Conservation (phyloP, 2,888 invertebrate species). For the Dynastes tityus region DNA sequence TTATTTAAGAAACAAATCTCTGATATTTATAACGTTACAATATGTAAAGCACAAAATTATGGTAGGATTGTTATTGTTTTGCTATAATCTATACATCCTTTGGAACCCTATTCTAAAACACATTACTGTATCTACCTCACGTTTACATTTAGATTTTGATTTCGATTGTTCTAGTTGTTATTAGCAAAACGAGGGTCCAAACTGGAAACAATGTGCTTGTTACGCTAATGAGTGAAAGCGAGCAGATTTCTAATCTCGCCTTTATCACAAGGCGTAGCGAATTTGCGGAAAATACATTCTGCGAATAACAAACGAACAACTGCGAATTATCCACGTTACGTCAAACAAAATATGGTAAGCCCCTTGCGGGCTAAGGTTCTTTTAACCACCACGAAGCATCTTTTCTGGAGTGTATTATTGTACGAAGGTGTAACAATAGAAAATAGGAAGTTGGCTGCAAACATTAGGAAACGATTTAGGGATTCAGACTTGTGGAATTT, state of each 20-base stretch:
- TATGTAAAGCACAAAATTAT: no score
- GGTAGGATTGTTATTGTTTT: no score
- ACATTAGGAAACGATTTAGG: not conserved
- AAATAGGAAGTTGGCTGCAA: not conserved
- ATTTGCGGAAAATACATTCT: conserved; percentile 6
- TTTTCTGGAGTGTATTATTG: not conserved
- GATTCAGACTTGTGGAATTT: not conserved
- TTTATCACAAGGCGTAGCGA: not conserved
- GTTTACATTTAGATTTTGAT: conserved; percentile 9
- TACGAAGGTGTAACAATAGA: not conserved
- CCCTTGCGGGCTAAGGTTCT: not conserved
- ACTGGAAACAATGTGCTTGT: conserved; percentile 31
- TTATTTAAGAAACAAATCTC: no score
- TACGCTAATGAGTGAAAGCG: conserved; percentile 20
- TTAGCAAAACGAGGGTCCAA: conserved; percentile 14
- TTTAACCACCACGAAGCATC: not conserved
- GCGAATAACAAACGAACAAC: conserved; percentile 16
- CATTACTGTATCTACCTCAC: not conserved
- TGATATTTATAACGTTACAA: no score
- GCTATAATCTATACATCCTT: no score
- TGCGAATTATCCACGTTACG: not conserved
- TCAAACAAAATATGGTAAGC: conserved; percentile 17
- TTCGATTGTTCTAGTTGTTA: not conserved
- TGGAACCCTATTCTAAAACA: not conserved
- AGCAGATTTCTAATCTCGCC: conserved; percentile 10